phyloP scores from a whole-genome alignment of 1,140 invertebrate genomes.

The Trachymyrmex septentrionalis region DNA sequence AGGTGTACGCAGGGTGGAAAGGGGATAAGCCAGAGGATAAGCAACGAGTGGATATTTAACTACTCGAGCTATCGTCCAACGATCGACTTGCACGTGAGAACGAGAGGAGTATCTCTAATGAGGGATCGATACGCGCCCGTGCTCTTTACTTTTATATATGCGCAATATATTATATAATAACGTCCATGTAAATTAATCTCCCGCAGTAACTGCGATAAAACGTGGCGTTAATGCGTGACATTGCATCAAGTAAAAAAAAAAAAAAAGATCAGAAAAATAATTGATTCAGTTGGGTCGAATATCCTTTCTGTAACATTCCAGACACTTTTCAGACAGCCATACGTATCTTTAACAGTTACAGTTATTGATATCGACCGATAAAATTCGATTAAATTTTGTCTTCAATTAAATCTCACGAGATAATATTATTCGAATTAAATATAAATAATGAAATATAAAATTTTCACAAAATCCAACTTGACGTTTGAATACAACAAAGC shows the following conservation, averaged over 20 bases:
- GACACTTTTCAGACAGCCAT: neutral
- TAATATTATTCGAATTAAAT: neutral
- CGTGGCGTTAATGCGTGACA: neutral
- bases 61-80: conserved; percentile 72
- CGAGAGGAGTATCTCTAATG: conserved; percentile 62
- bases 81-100: conserved; percentile 71
- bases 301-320: neutral
- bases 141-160: conserved; percentile 7
- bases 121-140: conserved; percentile 55
- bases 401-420: neutral
- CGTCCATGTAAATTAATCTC: neutral
- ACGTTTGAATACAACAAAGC: neutral
- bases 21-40: conserved; percentile 27
- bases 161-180: neutral
- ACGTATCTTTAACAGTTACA: neutral
- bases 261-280: neutral
- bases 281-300: no score
- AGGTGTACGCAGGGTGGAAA: conserved; percentile 61
- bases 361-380: neutral
- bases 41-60: conserved; percentile 67
- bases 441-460: neutral
- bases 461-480: neutral
- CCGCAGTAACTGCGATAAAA: neutral
- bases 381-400: conserved; percentile 7
- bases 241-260: neutral